Evolutionary conservation across 2,113 vertebrate species (phyloP).

Genomic region (Cryptomyrus ogoouensis): DNA sequence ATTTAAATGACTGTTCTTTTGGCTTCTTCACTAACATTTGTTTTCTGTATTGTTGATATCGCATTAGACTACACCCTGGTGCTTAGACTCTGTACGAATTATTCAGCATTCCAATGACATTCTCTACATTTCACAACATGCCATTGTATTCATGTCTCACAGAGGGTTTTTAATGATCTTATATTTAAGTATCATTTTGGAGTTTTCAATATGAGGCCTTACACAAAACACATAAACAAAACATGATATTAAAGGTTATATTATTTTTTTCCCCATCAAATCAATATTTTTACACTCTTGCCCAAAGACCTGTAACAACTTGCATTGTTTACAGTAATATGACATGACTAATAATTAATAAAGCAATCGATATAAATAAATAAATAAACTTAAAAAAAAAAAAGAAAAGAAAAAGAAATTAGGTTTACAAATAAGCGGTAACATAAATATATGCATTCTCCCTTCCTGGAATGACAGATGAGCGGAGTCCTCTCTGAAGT

Average conservation of each 20-base stretch:
- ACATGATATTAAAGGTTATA: background rate
- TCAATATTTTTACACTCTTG: background rate
- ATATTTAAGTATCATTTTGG: background rate
- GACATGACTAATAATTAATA: background rate
- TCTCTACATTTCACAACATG: background rate
- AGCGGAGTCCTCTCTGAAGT: background rate
- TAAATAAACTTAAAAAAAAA: background rate
- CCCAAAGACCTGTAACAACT: background rate
- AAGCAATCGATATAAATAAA: background rate
- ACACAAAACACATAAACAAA: background rate
- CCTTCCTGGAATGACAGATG: background rate
- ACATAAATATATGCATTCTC: background rate
- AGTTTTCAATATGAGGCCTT: background rate
- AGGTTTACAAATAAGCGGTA: background rate
- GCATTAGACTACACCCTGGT: background rate
- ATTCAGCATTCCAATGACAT: background rate
- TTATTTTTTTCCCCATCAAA: background rate
- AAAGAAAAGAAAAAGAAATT: background rate
- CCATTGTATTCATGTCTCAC: background rate
- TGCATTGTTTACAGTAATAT: background rate
- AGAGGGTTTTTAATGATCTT: background rate
- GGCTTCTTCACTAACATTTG: background rate
- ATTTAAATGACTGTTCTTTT: background rate
- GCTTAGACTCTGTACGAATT: too few relatives aligned
- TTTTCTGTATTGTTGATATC: background rate